phyloP scores from a whole-genome alignment of 2,888 invertebrate species.

The Deladenus siricidicola region DNA sequence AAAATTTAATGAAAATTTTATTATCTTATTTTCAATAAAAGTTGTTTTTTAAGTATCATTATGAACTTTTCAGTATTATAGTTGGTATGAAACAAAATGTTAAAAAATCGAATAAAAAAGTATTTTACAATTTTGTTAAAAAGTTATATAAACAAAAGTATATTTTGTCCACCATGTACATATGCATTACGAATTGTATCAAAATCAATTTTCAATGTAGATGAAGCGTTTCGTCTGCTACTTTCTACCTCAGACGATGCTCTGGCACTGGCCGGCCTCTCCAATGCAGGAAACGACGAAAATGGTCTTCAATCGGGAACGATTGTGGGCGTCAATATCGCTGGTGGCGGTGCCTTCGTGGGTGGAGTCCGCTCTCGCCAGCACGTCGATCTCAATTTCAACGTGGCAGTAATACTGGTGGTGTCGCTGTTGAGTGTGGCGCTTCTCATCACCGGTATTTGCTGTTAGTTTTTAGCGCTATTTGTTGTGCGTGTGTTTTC shows the following conservation, averaged over 20 bases:
- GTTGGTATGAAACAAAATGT: neutral
- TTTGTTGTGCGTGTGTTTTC: neutral
- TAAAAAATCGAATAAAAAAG: no score
- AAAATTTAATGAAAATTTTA: no score
- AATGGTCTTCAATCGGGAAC: slow-evolving; percentile 3
- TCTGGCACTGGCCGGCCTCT: slow-evolving; percentile 18
- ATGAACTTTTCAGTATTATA: neutral
- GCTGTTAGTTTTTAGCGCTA: slow-evolving; percentile 26
- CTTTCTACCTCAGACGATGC: slow-evolving; percentile 18
- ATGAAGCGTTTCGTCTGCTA: slow-evolving; percentile 24
- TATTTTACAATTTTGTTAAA: no score
- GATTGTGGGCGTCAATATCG: neutral
- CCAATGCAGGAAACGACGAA: neutral
- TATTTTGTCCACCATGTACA: no score
- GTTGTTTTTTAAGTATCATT: neutral
- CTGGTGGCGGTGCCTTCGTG: neutral
- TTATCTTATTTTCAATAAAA: no score
- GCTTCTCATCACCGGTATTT: slow-evolving; percentile 33
- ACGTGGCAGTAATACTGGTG: slow-evolving; percentile 29
- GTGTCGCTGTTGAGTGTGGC: slow-evolving; percentile 31
- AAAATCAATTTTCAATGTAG: slow-evolving; percentile 6
- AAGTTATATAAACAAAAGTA: no score
- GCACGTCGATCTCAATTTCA: slow-evolving; percentile 26
- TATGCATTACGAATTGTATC: neutral
- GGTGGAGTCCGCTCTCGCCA: slow-evolving; percentile 4